Evolutionary conservation across 2,113 vertebrate genomes (phyloP).

Genomic region (Anolis sagrei): DNA sequence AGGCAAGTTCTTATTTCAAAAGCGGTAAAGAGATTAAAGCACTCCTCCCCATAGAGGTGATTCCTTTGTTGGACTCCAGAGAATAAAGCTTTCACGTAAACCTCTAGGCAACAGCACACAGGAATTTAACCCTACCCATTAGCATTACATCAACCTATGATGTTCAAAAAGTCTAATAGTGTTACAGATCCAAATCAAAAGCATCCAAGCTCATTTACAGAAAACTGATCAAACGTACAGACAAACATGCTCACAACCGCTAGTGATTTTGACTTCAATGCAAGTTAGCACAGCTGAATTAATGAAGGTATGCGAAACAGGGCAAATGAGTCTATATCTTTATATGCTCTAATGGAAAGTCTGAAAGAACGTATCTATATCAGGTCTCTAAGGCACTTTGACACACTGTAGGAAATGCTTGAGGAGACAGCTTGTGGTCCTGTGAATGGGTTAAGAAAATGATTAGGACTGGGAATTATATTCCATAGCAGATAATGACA

Average conservation of each 20-base stretch:
- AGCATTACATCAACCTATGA: background rate
- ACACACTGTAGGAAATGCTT: background rate
- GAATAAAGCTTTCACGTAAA: conserved; percentile 11
- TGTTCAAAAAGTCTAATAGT: conserved; percentile 26
- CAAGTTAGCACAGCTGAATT: conserved; percentile 49
- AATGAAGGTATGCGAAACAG: conserved; percentile 57
- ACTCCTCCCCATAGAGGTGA: conserved; percentile 11
- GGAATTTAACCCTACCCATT: conserved; percentile 15
- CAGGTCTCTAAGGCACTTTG: background rate
- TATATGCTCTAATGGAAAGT: conserved; percentile 28
- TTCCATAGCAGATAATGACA: background rate
- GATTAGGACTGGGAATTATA: background rate
- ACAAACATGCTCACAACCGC: background rate
- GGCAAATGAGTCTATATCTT: conserved; percentile 44
- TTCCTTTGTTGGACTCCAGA: conserved; percentile 26
- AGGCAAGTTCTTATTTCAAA: conserved; percentile 49
- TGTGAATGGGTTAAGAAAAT: background rate
- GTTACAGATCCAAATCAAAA: conserved; percentile 64
- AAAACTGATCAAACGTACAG: conserved; percentile 53
- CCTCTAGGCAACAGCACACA: background rate
- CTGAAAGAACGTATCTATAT: background rate
- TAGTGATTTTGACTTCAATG: conserved; percentile 33
- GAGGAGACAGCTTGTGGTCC: conserved; percentile 27
- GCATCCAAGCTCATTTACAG: conserved; percentile 57
- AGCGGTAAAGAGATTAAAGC: conserved; percentile 54